Evolutionary conservation across 2,888 invertebrate genomes (phyloP).

Genomic region (Sinohyriopsis cumingii): DNA sequence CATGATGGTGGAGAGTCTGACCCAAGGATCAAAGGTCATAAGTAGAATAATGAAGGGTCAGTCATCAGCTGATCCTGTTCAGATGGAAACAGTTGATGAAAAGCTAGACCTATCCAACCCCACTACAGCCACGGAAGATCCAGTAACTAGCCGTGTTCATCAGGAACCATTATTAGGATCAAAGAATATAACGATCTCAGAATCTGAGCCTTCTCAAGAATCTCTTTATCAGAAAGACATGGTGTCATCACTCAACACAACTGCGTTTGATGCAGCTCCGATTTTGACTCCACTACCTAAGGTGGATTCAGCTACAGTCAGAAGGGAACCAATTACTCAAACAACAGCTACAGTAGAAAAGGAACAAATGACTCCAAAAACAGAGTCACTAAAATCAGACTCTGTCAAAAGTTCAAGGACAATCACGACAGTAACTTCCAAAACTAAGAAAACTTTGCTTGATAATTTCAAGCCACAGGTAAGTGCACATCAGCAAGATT

Average conservation of each 20-base stretch:
- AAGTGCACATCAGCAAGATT: not conserved
- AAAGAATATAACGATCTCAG: no score
- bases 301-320: not conserved
- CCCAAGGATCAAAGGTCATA: no score
- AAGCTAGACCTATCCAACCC: no score
- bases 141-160: no score
- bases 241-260: no score
- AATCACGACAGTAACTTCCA: no score
- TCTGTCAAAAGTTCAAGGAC: slow-evolving; percentile 5
- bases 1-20: slow-evolving; percentile 37
- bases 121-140: no score
- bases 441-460: slow-evolving; percentile 11
- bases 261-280: no score
- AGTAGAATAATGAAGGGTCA: not conserved
- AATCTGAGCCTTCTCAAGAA: no score
- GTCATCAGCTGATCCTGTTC: slow-evolving; percentile 6
- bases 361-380: slow-evolving; percentile 3
- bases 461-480: slow-evolving; percentile 30
- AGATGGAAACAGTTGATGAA: not conserved
- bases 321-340: slow-evolving; percentile 2
- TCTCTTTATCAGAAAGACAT: no score
- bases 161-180: no score
- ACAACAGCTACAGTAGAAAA: slow-evolving; percentile 4
- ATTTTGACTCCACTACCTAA: no score
- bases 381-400: slow-evolving; percentile 3